Evolutionary conservation across 2,797 vertebrate species (phyloP).

Genomic region (Orestias chungarensis): DNA sequence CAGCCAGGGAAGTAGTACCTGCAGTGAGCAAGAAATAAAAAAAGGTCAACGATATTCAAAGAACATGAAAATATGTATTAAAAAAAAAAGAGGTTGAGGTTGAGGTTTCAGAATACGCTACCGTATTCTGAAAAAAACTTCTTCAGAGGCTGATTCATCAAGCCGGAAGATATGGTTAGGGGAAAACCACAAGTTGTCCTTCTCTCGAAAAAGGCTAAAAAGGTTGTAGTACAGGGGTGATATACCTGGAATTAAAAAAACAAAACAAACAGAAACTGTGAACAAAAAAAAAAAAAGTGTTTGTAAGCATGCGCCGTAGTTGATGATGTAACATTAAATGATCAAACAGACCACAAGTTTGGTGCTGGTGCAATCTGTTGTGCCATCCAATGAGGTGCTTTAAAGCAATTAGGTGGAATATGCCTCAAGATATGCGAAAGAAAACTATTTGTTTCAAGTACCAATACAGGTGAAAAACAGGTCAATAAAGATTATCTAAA

Average conservation of each 20-base stretch:
- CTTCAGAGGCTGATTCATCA: slow-evolving; percentile 82
- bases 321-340: neutral
- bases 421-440: neutral
- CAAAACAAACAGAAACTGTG: neutral
- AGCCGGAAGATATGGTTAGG: slow-evolving; percentile 91
- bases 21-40: neutral
- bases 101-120: too few relatives aligned
- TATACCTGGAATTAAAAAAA: slow-evolving; percentile 78
- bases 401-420: neutral
- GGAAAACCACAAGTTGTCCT: slow-evolving; percentile 88
- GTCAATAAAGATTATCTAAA: slow-evolving; percentile 49
- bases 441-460: slow-evolving; percentile 44
- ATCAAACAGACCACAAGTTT: neutral
- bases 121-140: slow-evolving; percentile 88
- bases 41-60: neutral
- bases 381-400: neutral
- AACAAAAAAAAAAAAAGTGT: slow-evolving; percentile 4
- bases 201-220: slow-evolving; percentile 89
- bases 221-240: slow-evolving; percentile 89
- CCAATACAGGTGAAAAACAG: slow-evolving; percentile 46
- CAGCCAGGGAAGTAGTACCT: slow-evolving; percentile 96
- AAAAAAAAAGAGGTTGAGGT: neutral
- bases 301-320: neutral
- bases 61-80: neutral
- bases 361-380: neutral